Evolutionary conservation across 2,113 vertebrate species (phyloP).

Genomic region (Embiotoca jacksoni): DNA sequence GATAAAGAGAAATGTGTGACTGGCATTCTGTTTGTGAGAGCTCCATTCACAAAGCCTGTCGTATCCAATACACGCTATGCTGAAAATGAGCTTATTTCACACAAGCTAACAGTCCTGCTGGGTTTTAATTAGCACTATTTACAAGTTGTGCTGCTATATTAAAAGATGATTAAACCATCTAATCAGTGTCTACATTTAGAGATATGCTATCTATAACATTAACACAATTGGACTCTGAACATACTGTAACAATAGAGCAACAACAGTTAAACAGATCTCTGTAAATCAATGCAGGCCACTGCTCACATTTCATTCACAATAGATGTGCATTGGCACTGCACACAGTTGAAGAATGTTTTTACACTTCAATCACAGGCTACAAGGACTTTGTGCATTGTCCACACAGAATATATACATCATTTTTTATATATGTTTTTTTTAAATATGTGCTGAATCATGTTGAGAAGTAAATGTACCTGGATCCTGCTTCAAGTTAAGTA

Average conservation of each 20-base stretch:
- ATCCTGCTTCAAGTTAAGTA: neutral
- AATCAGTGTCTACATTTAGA: neutral
- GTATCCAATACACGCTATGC: neutral
- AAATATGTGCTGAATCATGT: neutral
- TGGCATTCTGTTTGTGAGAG: constrained; percentile 59
- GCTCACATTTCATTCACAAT: neutral
- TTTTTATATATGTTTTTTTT: no score
- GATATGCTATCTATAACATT: neutral
- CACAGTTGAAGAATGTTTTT: no score
- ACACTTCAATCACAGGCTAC: no score
- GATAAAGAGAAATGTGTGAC: constrained; percentile 50
- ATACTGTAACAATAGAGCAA: neutral
- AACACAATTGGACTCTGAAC: neutral
- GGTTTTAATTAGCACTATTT: neutral
- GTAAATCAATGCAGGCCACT: neutral
- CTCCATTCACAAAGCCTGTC: constrained; percentile 54
- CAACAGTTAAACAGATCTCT: neutral
- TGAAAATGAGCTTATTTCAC: constrained; percentile 34
- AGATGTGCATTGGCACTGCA: no score
- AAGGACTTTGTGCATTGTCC: no score
- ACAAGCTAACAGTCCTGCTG: neutral
- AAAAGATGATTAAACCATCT: neutral
- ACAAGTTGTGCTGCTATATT: neutral
- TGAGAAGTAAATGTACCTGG: neutral
- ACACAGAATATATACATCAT: no score